Conservation (phyloP, 2,888 invertebrate genomes). For the Parnassius orleans region DNA sequence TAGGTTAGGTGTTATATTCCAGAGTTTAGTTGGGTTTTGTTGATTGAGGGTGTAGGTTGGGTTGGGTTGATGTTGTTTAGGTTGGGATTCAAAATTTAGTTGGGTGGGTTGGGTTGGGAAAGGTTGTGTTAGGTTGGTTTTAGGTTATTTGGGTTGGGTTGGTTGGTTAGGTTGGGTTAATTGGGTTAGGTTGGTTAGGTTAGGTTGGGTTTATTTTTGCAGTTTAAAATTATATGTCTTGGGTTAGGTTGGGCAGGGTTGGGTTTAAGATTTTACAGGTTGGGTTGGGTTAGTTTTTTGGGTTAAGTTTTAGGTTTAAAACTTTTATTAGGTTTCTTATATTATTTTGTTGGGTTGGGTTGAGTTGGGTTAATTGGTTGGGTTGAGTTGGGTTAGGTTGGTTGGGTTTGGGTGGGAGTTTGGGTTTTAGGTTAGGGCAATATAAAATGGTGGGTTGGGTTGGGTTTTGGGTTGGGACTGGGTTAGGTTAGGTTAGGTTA, state of each 20-base stretch:
- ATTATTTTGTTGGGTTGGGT: no score
- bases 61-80: no score
- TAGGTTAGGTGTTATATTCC: no score
- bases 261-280: conserved; percentile 14
- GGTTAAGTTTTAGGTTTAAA: conserved; percentile 27
- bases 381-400: conserved; percentile 17
- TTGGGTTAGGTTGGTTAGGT: conserved; percentile 13
- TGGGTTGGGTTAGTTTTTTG: conserved; percentile 20
- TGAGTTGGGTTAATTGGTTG: conserved; percentile 23
- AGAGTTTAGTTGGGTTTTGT: no score
- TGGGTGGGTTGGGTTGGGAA: no score
- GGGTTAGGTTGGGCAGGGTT: conserved; percentile 24
- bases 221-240: conserved; percentile 28
- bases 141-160: no score
- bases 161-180: no score
- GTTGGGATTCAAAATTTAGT: no score
- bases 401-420: conserved; percentile 23
- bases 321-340: neutral
- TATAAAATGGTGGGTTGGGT: conserved; percentile 25
- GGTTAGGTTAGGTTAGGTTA: conserved; percentile 13
- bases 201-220: conserved; percentile 26
- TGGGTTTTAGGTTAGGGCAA: neutral
- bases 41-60: no score
- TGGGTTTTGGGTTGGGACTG: conserved; percentile 22
- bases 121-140: no score